These are phyloP conservation scores for Tor tambroides DNA, from an alignment of 2,113 vertebrate species.

Conservation along the genomic window DNA sequence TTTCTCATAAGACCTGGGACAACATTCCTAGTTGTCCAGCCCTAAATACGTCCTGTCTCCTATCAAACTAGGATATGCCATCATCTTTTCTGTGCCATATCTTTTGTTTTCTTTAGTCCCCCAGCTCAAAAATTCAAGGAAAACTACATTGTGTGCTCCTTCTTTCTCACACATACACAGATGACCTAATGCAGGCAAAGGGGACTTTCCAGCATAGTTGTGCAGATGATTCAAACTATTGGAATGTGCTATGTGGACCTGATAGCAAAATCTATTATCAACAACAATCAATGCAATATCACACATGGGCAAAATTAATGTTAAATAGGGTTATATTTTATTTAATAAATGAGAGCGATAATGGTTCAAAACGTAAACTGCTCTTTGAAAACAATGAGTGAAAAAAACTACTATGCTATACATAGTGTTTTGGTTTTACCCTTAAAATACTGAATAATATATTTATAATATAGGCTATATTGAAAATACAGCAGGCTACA, in stretches of 20 bases:
- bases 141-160: background rate
- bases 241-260: background rate
- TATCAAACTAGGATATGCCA: background rate
- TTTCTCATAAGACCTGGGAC: background rate
- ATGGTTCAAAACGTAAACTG: too few species aligned
- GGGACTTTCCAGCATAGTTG: slow-evolving; percentile 1
- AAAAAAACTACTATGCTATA: too few species aligned
- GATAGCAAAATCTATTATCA: background rate
- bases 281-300: slow-evolving; percentile 11
- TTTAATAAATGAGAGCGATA: background rate
- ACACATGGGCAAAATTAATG: background rate
- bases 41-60: background rate
- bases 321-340: background rate
- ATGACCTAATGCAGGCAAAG: background rate
- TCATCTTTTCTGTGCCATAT: background rate
- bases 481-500: too few species aligned
- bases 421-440: too few species aligned
- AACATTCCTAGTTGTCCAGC: background rate
- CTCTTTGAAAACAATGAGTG: too few species aligned
- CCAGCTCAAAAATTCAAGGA: background rate
- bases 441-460: too few species aligned
- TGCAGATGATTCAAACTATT: background rate
- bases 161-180: background rate
- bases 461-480: too few species aligned
- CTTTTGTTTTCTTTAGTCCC: background rate